Percentiles rank a stretch among this genome's conserved stretches.
Conservation (phyloP, 2,888 invertebrate genomes). For the Xestoiulus laeticollis region DNA sequence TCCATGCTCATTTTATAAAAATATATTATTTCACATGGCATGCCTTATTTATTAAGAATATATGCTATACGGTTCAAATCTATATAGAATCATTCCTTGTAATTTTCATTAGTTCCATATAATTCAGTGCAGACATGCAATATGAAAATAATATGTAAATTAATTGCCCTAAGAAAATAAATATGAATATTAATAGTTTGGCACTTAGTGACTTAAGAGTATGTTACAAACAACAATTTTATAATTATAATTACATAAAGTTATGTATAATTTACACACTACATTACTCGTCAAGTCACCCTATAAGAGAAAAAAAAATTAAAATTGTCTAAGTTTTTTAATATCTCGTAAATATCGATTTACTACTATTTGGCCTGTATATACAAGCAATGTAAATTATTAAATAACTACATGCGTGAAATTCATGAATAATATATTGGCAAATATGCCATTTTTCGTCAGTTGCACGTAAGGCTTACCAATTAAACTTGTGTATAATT, state of each 20-base stretch:
- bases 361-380: background rate
- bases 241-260: background rate
- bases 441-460: background rate
- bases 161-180: too few species aligned
- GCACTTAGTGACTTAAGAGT: background rate
- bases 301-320: background rate
- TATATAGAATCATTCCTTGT: too few species aligned
- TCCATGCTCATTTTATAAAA: too few species aligned
- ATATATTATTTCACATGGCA: too few species aligned
- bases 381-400: slow-evolving; percentile 25
- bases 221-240: too few species aligned
- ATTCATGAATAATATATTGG: background rate
- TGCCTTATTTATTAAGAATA: too few species aligned
- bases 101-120: too few species aligned
- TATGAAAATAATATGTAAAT: too few species aligned
- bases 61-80: too few species aligned
- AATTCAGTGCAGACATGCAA: too few species aligned
- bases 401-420: slow-evolving; percentile 23
- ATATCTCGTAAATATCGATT: background rate
- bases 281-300: too few species aligned
- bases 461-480: background rate
- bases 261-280: background rate
- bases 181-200: background rate
- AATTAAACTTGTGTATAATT: slow-evolving; percentile 20
- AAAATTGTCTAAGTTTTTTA: background rate